Evolutionary conservation across 2,888 invertebrate genomes (phyloP), one percentile per base, ranked within the genome.

Genomic region (Macaria notata): DNA sequence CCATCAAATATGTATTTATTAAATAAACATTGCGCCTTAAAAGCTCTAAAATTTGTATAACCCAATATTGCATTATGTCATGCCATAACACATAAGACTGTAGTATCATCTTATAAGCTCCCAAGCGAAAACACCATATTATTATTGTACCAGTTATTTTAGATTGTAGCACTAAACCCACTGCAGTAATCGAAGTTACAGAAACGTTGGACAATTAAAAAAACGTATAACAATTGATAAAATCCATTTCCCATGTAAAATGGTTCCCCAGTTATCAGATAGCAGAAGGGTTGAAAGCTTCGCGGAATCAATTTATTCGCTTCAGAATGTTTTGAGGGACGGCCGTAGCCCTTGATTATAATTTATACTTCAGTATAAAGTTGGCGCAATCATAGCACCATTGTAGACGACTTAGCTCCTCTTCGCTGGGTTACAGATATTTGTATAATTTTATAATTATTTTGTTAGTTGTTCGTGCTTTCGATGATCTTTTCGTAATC

Each of bases 261-360:
- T 52, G 44, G 56, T 45, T 49, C 50, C 39, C 51, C 36, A 41
- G 52, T 49, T 33, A 6, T 44, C 45, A 48, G 56, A 56, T 41
- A 56, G 52, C 56, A 45, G 51, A 52, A 57, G 57, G 56, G 49
- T 51, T 53, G 57, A 57, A 57, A 53, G 52, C 52, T 57, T 53
- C 49, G 46, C 53, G 45, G 53, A 49, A 57, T 53, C 57, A 53
- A 57, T 57, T 57, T 53, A 45, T 57, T 57, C 57, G 53, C 53
- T 57, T 46, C 53, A 57, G 52, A 60, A 59, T 61, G 59, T 59
- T 63, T 61, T 59, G 55, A 61, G 56, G 56, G 56, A 54, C 49
- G 53, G 48, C 47, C 46, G 46, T 56, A 47, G 54, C 56, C 53
- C 57, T 61, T 54, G 61, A 54, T 55, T 58, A 61, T 63, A 61